These are phyloP conservation scores for Nycticorax nycticorax DNA, from an alignment of 2,113 vertebrate genomes.

Conservation along the genomic window DNA sequence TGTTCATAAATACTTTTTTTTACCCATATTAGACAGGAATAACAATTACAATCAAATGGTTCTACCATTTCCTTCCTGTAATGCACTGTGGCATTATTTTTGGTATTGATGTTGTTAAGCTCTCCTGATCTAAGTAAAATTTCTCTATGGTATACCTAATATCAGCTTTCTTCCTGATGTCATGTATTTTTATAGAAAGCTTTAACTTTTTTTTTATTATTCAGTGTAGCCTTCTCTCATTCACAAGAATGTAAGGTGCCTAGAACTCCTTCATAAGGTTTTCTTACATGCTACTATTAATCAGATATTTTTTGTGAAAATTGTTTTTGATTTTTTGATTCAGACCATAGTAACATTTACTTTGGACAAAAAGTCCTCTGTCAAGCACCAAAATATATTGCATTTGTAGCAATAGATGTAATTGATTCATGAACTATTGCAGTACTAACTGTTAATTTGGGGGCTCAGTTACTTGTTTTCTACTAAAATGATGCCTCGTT, in stretches of 20 bases:
- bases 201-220: not conserved
- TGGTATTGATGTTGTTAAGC: not conserved
- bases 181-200: not conserved
- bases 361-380: not conserved
- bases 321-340: not conserved
- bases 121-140: not conserved
- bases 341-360: not conserved
- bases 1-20: not conserved
- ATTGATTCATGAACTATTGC: not conserved
- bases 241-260: not conserved
- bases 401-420: not conserved
- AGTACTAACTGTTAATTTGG: not conserved
- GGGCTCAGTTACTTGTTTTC: not conserved
- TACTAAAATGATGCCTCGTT: not conserved
- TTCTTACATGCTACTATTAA: not conserved
- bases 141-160: not conserved
- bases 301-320: not conserved
- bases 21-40: not conserved
- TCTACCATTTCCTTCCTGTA: not conserved
- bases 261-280: not conserved
- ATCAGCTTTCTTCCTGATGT: not conserved
- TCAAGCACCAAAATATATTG: not conserved
- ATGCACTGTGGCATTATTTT: not conserved
- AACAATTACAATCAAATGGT: not conserved
- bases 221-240: not conserved